Conservation (phyloP, 2,113 vertebrate genomes). For the Caranx melampygus region DNA sequence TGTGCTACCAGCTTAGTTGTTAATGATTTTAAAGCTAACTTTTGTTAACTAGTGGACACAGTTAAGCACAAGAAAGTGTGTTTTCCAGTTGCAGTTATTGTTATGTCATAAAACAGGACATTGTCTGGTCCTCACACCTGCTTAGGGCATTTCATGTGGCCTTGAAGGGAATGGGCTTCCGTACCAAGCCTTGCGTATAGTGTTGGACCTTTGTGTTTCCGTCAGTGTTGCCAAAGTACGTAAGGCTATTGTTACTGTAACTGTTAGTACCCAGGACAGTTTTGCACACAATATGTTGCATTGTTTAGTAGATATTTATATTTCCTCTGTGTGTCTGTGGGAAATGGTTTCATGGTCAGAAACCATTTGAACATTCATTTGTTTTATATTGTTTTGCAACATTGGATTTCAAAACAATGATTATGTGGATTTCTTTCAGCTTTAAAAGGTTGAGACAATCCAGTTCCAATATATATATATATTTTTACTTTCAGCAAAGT, state of each 20-base stretch:
- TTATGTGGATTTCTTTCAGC: background rate
- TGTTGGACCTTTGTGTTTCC: slow-evolving; percentile 25
- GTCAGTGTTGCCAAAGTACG: slow-evolving; percentile 27
- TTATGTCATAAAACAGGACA: background rate
- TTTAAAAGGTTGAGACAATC: background rate
- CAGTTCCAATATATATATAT: background rate
- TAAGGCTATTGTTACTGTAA: slow-evolving; percentile 56
- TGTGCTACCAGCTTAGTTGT: background rate
- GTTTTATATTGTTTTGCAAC: slow-evolving; percentile 33
- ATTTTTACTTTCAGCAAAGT: background rate
- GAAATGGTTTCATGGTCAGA: background rate
- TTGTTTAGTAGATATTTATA: slow-evolving; percentile 52
- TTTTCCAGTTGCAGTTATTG: slow-evolving; percentile 6
- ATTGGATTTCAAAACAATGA: slow-evolving; percentile 1
- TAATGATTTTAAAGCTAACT: background rate
- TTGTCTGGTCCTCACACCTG: slow-evolving; percentile 15
- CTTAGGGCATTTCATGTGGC: slow-evolving; percentile 33
- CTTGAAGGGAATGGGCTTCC: slow-evolving; percentile 24
- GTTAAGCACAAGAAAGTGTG: background rate
- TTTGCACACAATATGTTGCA: slow-evolving; percentile 32
- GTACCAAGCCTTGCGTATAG: background rate
- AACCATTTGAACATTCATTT: slow-evolving; percentile 2
- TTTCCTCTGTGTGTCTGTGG: slow-evolving; percentile 19
- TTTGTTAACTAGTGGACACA: background rate
- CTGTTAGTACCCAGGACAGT: slow-evolving; percentile 18